phyloP scores from a whole-genome alignment of 2,797 vertebrate genomes.

The Novumbra hubbsi region DNA sequence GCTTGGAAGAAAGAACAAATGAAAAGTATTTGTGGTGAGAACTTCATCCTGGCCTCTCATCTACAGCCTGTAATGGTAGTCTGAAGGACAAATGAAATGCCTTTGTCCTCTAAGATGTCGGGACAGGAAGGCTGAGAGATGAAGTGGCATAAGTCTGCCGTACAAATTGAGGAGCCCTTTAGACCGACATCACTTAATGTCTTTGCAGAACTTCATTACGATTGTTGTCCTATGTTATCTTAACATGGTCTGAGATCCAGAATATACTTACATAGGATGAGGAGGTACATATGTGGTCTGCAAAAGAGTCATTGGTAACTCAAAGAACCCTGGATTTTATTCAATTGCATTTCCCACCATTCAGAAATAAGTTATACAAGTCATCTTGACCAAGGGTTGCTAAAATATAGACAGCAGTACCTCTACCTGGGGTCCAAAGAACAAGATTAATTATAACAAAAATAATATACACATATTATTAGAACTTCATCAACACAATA shows the following conservation, averaged over 20 bases:
- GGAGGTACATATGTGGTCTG: no score
- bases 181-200: background rate
- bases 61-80: background rate
- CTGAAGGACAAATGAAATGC: background rate
- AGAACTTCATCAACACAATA: no score
- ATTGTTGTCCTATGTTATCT: background rate
- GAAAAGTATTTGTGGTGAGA: background rate
- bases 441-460: no score
- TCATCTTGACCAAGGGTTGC: no score
- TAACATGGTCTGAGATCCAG: background rate
- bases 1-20: background rate
- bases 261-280: no score
- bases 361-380: no score
- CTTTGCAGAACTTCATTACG: background rate
- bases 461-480: no score
- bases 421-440: no score
- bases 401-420: no score
- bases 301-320: no score
- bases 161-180: background rate
- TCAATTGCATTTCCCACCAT: no score
- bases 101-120: background rate
- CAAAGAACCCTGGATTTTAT: no score
- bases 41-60: background rate
- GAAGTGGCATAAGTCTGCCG: background rate
- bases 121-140: background rate